Evolutionary conservation across 2,113 vertebrate genomes (phyloP), one percentile per base, ranked within the genome.

Genomic region (Baryphthengus martii): DNA sequence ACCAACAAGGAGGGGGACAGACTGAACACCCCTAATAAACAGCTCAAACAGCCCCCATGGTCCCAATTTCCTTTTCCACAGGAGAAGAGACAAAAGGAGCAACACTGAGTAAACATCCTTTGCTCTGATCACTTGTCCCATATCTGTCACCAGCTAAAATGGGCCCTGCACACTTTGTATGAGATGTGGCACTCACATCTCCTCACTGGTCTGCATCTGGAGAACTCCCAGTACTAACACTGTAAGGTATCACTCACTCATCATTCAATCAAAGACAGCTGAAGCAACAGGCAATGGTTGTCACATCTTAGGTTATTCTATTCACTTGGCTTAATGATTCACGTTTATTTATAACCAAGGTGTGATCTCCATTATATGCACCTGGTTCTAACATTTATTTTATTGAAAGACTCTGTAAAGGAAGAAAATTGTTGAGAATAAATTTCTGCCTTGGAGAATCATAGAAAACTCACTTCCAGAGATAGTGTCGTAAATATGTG

Each of bases 381-480:
- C 13, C 52, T 72, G 33, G 16, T 88, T 78, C 44, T 79, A 56
- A 61, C 40, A 50, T 73, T 81, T 77, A 39, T 58, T 88, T 90
- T 89, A 89, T 52, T 89, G 90, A 88, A 72, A 39, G 71, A 80
- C 80, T 77, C 40, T 75, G 25, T 74, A 84, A 89, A 81, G 59
- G 47, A 86, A 89, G 52, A 72, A 92, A 93, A 94, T 73, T 78
- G 65, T 61, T 81, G 61, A 86, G 45, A 93, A 89, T 76, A 91
- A 90, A 78, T 88, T 90, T 87, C 63, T 92, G 59, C 84, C 67
- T 77, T 70, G 25, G 85, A 88, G 84, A 89, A 91, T 81, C 19
- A 3, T 93, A 95, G 94, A 91, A 85, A 73, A 39, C 21, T 93
- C 53, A 59, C 74, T 96, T 95, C 91, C 52, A 63, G 61, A 92